Conservation (phyloP, 2,888 invertebrate species). For the Phaedon cochleariae region DNA sequence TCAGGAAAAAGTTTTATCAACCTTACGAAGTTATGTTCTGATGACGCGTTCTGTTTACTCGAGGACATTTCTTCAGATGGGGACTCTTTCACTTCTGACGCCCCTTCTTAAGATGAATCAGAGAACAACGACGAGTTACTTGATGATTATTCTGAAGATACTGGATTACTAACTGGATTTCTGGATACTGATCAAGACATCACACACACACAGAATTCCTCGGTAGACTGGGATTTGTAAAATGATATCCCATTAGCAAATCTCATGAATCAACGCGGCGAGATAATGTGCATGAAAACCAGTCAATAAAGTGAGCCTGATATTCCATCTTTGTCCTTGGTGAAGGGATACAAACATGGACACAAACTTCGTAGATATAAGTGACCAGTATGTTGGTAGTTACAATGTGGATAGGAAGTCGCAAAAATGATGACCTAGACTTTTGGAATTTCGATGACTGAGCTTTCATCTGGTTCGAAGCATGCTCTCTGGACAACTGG, state of each 20-base stretch:
- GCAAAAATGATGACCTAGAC: too few relatives aligned
- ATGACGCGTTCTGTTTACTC: not conserved
- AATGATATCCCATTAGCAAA: too few relatives aligned
- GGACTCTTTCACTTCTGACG: conserved; percentile 3
- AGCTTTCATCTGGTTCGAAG: too few relatives aligned
- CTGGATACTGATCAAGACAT: too few relatives aligned
- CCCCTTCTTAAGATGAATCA: not conserved
- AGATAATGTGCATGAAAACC: not conserved
- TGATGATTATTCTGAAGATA: not conserved
- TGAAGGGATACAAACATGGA: not conserved
- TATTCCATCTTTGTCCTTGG: not conserved
- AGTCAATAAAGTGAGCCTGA: not conserved
- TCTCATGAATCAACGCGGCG: not conserved
- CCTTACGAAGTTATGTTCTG: not conserved
- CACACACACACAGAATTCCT: not conserved
- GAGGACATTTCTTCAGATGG: not conserved
- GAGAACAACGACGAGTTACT: too few relatives aligned
- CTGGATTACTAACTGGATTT: too few relatives aligned
- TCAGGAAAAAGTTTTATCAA: not conserved
- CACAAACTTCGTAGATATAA: not conserved
- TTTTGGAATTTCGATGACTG: too few relatives aligned
- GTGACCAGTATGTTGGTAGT: not conserved
- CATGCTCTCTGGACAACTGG: too few relatives aligned
- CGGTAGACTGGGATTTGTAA: not conserved
- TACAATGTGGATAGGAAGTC: too few relatives aligned